These are phyloP conservation scores for Sycophila sp. DNA, from an alignment of 1,140 invertebrate species.

Conservation along the genomic window DNA sequence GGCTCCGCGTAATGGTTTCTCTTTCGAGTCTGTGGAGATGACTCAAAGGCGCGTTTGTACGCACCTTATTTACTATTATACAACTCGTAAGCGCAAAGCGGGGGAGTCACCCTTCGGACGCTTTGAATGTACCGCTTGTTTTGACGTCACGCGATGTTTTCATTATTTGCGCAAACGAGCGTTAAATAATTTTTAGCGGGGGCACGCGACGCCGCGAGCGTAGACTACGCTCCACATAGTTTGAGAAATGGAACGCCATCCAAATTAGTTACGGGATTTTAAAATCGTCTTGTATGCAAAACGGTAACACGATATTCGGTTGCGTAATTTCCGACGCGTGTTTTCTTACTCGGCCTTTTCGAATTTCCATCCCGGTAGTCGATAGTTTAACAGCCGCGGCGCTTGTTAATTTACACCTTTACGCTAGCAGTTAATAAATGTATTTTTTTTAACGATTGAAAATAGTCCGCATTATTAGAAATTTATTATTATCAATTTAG, in stretches of 20 bases:
- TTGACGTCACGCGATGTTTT: background rate
- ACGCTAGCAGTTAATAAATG: no score
- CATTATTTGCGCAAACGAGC: no score
- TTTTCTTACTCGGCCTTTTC: background rate
- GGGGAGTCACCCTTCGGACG: no score
- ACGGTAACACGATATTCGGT: conserved; percentile 25
- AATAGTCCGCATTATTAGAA: no score
- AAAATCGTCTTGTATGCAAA: background rate
- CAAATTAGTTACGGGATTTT: conserved; percentile 8
- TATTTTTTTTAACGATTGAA: no score
- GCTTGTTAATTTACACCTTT: no score
- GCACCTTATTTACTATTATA: conserved; percentile 3
- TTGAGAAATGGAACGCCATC: no score
- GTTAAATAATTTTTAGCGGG: no score
- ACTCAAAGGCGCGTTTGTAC: conserved; percentile 2
- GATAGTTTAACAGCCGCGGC: no score
- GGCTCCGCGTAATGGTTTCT: background rate
- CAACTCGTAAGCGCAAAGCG: conserved; percentile 17
- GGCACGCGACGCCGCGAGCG: no score
- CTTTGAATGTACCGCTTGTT: background rate
- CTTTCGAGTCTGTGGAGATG: conserved; percentile 2
- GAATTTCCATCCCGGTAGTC: conserved; percentile 4
- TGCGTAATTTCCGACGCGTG: conserved; percentile 10
- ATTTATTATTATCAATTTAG: no score
- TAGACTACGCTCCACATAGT: no score